Evolutionary conservation across 2,797 vertebrate genomes (phyloP).

Genomic region (Acridotheres tristis): DNA sequence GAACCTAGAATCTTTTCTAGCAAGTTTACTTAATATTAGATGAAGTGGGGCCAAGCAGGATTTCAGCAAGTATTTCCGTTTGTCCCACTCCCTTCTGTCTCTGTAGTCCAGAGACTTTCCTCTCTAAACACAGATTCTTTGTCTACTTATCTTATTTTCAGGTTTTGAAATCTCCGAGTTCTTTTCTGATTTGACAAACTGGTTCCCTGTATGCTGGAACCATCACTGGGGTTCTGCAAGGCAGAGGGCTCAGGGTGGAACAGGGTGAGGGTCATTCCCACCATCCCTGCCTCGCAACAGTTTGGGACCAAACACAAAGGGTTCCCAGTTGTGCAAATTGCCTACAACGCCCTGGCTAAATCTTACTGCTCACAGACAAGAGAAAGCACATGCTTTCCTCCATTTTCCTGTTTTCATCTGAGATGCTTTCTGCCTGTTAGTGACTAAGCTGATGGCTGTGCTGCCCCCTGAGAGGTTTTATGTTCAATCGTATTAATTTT

Average conservation of each 20-base stretch:
- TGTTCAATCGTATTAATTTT: background rate
- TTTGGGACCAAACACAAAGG: background rate
- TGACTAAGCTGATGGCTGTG: background rate
- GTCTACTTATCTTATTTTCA: background rate
- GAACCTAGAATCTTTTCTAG: slow-evolving; percentile 51
- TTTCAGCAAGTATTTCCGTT: slow-evolving; percentile 47
- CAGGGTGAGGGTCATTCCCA: background rate
- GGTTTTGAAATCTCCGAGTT: background rate
- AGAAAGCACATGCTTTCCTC: background rate
- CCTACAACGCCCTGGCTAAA: background rate
- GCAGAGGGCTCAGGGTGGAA: background rate
- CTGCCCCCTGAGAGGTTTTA: background rate
- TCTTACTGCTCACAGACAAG: background rate
- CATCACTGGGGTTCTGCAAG: background rate
- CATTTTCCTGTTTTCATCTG: background rate
- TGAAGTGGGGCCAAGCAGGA: slow-evolving; percentile 39
- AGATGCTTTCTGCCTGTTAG: background rate
- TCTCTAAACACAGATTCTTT: background rate
- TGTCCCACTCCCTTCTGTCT: slow-evolving; percentile 5
- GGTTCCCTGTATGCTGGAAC: background rate
- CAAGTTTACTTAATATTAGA: slow-evolving; percentile 47
- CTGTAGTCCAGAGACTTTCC: background rate
- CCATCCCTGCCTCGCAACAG: background rate
- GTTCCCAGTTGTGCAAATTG: background rate
- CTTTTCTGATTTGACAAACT: background rate